Conservation (phyloP, 2,113 vertebrate genomes). For the Corydoras sp. region DNA sequence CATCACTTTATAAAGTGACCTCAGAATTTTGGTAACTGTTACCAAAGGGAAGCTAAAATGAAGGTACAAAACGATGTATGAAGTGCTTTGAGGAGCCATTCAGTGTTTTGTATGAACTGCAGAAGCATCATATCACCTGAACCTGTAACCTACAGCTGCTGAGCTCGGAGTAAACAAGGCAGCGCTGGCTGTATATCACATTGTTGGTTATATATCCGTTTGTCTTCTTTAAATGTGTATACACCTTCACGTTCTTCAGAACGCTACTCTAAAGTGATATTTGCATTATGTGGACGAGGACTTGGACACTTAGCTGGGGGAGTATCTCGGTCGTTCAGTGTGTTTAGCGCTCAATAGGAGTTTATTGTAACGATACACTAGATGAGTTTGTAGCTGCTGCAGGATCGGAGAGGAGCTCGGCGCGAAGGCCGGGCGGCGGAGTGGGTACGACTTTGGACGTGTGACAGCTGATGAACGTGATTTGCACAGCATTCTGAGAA, state of each 20-base stretch:
- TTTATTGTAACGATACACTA: conserved; percentile 5
- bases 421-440: conserved; percentile 38
- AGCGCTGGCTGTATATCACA: neutral
- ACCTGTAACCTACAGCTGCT: neutral
- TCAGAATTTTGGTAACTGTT: no score
- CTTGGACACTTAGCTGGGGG: neutral
- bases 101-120: neutral
- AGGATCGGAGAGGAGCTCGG: neutral
- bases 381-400: neutral
- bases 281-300: neutral
- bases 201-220: no score
- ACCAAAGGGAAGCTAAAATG: no score
- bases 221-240: conserved; percentile 6
- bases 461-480: conserved; percentile 51
- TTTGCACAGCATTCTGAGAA: conserved; percentile 75
- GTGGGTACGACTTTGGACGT: conserved; percentile 33
- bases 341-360: neutral
- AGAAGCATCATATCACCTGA: neutral
- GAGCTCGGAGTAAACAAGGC: neutral
- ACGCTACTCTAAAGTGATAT: conserved; percentile 4
- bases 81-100: no score
- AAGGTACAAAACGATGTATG: no score
- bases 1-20: no score
- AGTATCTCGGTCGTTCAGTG: neutral
- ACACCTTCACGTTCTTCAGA: neutral